Evolutionary conservation across 2,797 vertebrate species (phyloP).

Genomic region (Lutjanus argentimaculatus): DNA sequence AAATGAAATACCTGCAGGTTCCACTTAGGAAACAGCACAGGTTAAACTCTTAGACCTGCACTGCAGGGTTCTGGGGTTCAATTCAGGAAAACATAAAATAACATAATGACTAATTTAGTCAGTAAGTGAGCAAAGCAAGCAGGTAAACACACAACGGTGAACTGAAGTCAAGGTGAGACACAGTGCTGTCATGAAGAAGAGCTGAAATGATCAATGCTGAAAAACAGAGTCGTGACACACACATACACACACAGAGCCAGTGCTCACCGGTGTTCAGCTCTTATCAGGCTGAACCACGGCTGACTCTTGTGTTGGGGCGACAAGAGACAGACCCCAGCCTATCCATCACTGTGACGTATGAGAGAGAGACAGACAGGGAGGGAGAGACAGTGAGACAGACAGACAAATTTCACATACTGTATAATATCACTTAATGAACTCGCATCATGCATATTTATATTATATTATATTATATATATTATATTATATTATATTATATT

Average conservation of each 20-base stretch:
- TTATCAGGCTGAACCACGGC: constrained; percentile 45
- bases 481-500: background rate
- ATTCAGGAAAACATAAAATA: constrained; percentile 8
- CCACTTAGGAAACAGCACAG: constrained; percentile 10
- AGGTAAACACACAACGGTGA: background rate
- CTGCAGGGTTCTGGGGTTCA: constrained; percentile 8
- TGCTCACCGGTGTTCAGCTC: constrained; percentile 16
- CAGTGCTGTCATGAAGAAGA: background rate
- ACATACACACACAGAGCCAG: background rate
- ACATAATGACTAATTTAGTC: constrained; percentile 4
- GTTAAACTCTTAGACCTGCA: background rate
- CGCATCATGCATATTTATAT: too few relatives aligned
- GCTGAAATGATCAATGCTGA: constrained; percentile 24
- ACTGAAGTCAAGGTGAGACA: constrained; percentile 20
- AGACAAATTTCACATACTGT: background rate
- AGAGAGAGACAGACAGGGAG: constrained; percentile 5
- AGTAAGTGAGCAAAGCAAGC: background rate
- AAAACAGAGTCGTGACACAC: constrained; percentile 4
- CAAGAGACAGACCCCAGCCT: constrained; percentile 8
- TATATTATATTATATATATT: background rate
- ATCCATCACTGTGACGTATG: constrained; percentile 39
- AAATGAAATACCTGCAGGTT: background rate
- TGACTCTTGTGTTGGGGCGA: constrained; percentile 35
- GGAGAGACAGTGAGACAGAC: background rate
- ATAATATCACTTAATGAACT: background rate